Evolutionary conservation across 2,888 invertebrate genomes (phyloP).

Genomic region (Tanytarsus gracilentus): DNA sequence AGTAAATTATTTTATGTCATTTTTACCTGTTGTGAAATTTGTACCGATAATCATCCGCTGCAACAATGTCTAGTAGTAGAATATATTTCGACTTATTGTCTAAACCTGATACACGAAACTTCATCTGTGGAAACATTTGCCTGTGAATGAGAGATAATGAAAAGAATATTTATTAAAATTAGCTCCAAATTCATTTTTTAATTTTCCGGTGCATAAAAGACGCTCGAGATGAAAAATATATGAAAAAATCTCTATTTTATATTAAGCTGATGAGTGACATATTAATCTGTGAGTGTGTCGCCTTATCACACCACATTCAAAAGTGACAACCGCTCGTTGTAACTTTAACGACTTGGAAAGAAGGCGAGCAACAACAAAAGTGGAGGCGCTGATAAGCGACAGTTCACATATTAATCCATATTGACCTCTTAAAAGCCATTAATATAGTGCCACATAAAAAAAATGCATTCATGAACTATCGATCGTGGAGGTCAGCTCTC

Average conservation of each 20-base stretch:
- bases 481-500: not conserved
- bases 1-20: slow-evolving; percentile 14
- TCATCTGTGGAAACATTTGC: slow-evolving; percentile 99
- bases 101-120: slow-evolving; percentile 95
- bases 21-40: slow-evolving; percentile 91
- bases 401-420: not conserved
- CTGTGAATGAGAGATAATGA: slow-evolving; percentile 57
- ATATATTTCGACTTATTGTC: slow-evolving; percentile 99
- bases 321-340: slow-evolving; percentile 5
- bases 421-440: not conserved
- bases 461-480: not conserved
- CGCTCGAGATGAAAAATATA: too few species aligned
- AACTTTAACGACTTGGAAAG: not conserved
- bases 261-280: not conserved
- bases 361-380: too few species aligned
- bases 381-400: not conserved
- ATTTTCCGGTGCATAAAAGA: too few species aligned
- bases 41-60: slow-evolving; percentile 97
- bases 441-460: not conserved
- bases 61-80: slow-evolving; percentile 95
- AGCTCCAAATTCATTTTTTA: slow-evolving; percentile 1
- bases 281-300: not conserved
- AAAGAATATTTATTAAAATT: slow-evolving; percentile 7
- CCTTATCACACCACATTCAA: slow-evolving; percentile 1
- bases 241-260: too few species aligned